These are phyloP conservation scores for Falcaria lacertinaria DNA, from an alignment of 2,888 invertebrate species.

Conservation along the genomic window DNA sequence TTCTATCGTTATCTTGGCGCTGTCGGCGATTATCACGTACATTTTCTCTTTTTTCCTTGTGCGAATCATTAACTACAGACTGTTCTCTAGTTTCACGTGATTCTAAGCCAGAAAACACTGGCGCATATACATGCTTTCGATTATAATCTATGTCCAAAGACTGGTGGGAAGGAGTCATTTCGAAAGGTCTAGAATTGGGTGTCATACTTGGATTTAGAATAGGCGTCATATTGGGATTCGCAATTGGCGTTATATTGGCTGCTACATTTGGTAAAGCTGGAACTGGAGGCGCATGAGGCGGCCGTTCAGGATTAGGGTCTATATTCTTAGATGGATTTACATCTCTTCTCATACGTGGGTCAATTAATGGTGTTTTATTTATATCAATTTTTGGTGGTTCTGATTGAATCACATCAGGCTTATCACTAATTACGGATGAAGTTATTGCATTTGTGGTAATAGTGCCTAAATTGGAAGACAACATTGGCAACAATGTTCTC, in stretches of 20 bases:
- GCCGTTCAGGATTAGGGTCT: constrained; percentile 30
- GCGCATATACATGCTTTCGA: constrained; percentile 59
- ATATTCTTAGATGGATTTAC: constrained; percentile 17
- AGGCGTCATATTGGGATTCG: constrained; percentile 18
- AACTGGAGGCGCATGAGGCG: constrained; percentile 19
- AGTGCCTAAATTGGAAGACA: constrained; percentile 16
- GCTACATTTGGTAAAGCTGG: constrained; percentile 10
- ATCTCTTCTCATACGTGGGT: constrained; percentile 55
- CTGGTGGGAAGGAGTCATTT: constrained; percentile 42
- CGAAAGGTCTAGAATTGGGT: constrained; percentile 41
- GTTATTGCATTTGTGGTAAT: neutral
- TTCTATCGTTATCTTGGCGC: constrained; percentile 12
- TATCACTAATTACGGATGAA: neutral
- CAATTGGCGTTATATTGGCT: constrained; percentile 17
- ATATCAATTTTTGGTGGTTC: constrained; percentile 16
- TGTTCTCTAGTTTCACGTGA: constrained; percentile 30
- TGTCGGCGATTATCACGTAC: constrained; percentile 8
- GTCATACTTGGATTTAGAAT: constrained; percentile 22
- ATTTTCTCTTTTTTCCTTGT: constrained; percentile 24
- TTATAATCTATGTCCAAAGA: constrained; percentile 38
- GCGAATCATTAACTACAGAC: constrained; percentile 23
- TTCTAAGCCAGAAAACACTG: constrained; percentile 38
- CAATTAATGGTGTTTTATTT: constrained; percentile 23
- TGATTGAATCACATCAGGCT: constrained; percentile 4
- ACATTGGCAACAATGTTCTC: constrained; percentile 39